Evolutionary conservation across 2,888 invertebrate genomes (phyloP), one percentile per base, ranked within the genome.

Genomic region (Eristalis intricaria): DNA sequence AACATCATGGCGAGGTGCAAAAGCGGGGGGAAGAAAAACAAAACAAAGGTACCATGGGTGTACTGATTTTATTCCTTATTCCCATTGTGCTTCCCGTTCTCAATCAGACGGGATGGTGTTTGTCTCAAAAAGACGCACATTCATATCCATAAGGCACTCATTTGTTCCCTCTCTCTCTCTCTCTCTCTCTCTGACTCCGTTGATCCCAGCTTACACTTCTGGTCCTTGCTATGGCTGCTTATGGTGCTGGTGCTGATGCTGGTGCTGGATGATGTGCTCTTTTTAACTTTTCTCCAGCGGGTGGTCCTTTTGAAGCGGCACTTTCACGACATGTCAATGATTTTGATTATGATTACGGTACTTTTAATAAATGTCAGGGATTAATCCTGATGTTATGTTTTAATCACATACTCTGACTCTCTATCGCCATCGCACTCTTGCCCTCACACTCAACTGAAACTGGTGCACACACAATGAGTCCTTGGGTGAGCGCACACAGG

Each of bases 281-380:
- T 81, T 79, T 19, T 43, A 58, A 1, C 26, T 70, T 60, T 60
- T 69, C 56, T 81, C 19, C 81, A 70, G 65, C 81, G 81, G 81
- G 81, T 70, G 81, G 81, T 81, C 81, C 70, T 70, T 75, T 81
- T 81, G 64, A 60, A 29, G 60, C 64, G 70, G 69, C 70, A 81
- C 70, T 81, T 81, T 64, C 56, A 64, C 74, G 63, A 65, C 75
- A 81, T 76, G 75, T 81, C 81, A 81, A 81, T 81, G 81, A 75
- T 75, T 75, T 40, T 75, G 71, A 79, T 71, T 78, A 58, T 64
- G 69, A 76, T 78, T 65, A 79, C 43, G 71, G 79, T 79, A 75
- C 75, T 75, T 81, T 80, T 70, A 81, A 81, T 75, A 75, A 81
- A 81, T 60, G 75, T 76, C 81, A 65, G 69, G 65, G 58, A 81